Conservation (phyloP, 2,888 invertebrate genomes). For the Sabatieria punctata region DNA sequence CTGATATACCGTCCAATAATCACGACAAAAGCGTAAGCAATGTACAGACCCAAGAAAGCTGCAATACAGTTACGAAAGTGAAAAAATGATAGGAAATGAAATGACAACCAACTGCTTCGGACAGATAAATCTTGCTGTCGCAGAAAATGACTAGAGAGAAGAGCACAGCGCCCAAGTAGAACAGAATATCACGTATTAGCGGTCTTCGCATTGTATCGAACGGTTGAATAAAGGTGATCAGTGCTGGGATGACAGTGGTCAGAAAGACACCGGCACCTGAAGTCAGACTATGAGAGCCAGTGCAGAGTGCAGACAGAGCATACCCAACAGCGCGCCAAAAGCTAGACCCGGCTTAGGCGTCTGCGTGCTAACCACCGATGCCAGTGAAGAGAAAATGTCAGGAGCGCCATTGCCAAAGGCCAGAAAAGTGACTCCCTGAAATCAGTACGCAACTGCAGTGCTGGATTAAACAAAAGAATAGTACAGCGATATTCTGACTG, state of each 20-base stretch:
- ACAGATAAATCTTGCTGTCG: constrained; percentile 37
- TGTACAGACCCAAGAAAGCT: constrained; percentile 38
- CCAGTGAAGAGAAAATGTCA: constrained; percentile 46
- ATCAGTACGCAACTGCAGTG: not conserved
- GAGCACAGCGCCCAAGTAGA: constrained; percentile 39
- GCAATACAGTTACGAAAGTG: constrained; percentile 37
- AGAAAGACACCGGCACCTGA: constrained; percentile 45
- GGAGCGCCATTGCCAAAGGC: constrained; percentile 51
- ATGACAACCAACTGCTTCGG: constrained; percentile 44
- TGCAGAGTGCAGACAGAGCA: not conserved
- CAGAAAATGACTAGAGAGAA: constrained; percentile 40
- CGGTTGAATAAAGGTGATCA: constrained; percentile 41
- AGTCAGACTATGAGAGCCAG: constrained; percentile 7
- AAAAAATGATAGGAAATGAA: constrained; percentile 37
- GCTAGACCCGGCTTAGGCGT: constrained; percentile 26
- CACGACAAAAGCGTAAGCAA: constrained; percentile 39
- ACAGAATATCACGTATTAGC: constrained; percentile 40
- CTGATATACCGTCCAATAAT: constrained; percentile 31
- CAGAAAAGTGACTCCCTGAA: constrained; percentile 45
- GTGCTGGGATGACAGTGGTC: constrained; percentile 42
- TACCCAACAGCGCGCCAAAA: constrained; percentile 28
- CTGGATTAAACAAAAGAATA: constrained; percentile 19
- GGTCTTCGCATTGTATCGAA: constrained; percentile 40
- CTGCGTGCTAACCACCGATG: constrained; percentile 30
- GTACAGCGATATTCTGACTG: constrained; percentile 35